Evolutionary conservation across 2,113 vertebrate genomes (phyloP), one percentile per base, ranked within the genome.

Genomic region (Ageneiosus marmoratus): DNA sequence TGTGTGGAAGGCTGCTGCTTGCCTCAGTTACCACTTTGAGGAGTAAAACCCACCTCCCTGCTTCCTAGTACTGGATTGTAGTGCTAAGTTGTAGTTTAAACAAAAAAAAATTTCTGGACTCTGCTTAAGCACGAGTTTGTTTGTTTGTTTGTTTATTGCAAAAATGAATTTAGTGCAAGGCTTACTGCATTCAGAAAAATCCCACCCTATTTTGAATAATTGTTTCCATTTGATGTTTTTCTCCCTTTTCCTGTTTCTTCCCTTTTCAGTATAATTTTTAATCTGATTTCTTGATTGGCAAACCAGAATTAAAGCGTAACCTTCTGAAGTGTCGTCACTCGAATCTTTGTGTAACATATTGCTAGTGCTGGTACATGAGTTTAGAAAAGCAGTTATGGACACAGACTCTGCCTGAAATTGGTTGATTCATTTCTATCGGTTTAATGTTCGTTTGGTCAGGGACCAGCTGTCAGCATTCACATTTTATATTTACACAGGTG

Each of bases 21-120:
- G 94, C 92, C 92, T 92, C 89, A 91, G 93, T 91, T 81, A 89
- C 93, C 86, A 85, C 92, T 94, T 88, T 91, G 83, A 85, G 82
- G 81, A 84, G 75, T 76, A 81, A 87, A 55, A 88, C 89, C 84
- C 75, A 85, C 76, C 77, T 73, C 55, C 55, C 77, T 83, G 86
- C 79, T 76, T 89, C 87, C 89, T 83, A 90, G 89, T 91, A 89
- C 80, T 77, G 86, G 91, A 93, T 89, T 91, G 91, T 92, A 92
- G 90, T 92, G 88, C 92, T 94, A 88, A 92, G 93, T 93, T 95
- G 93, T 95, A 95, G 94, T 95, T 94, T 95, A 80, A 50, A 34
- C n/a, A 2, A n/a, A n/a, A n/a, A n/a, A n/a, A n/a, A n/a, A n/a
- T 65, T 83, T 46, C n/a, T 63, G 58, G 27, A 79, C 58, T 63